Conservation (phyloP, 2,113 vertebrate genomes). For the Gallinago media region DNA sequence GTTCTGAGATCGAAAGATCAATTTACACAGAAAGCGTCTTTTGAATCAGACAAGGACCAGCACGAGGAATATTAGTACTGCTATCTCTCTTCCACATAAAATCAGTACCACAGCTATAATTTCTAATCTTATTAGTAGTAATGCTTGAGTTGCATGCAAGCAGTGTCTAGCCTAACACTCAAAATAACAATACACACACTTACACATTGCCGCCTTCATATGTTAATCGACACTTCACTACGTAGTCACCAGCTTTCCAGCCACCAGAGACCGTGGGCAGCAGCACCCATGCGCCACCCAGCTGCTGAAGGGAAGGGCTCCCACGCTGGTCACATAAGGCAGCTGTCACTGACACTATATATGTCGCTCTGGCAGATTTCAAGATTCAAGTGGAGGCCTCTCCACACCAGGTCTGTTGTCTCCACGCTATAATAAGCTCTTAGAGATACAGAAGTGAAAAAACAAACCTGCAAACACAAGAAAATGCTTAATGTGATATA, state of each 20-base stretch:
- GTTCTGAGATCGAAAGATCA: neutral
- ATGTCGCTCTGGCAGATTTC: neutral
- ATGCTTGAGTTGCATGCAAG: neutral
- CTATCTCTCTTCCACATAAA: neutral
- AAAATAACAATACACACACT: neutral
- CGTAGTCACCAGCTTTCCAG: neutral
- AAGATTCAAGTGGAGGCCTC: neutral
- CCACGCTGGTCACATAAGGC: accelerated
- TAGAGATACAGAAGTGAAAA: neutral
- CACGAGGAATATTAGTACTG: neutral
- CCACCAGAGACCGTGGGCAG: accelerated
- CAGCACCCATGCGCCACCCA: accelerated
- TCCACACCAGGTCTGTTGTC: neutral
- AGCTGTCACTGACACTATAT: neutral
- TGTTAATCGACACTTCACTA: neutral
- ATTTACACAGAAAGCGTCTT: neutral
- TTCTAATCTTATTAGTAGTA: neutral
- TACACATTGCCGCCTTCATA: accelerated
- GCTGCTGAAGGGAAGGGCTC: neutral
- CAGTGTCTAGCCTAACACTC: neutral
- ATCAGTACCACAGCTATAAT: neutral
- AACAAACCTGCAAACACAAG: neutral
- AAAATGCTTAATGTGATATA: neutral
- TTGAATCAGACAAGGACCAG: neutral
- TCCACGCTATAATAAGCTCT: accelerated